These are phyloP conservation scores for Drosophila antonietae DNA, from an alignment of 2,888 invertebrate genomes.

Conservation along the genomic window DNA sequence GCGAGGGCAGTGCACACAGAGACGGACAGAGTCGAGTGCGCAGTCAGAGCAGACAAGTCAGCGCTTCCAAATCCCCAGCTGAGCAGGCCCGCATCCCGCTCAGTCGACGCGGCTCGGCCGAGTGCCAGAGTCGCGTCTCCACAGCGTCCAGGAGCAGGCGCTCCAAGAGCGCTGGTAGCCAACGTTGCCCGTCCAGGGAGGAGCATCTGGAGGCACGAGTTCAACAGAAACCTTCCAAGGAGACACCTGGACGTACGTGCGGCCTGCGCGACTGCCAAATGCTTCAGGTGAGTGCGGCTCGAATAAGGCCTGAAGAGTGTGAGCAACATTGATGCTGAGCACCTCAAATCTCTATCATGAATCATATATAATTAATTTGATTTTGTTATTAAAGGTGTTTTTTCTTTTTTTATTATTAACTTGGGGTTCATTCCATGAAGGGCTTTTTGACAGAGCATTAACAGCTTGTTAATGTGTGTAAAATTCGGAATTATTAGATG, in stretches of 20 bases:
- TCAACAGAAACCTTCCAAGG: slow-evolving; percentile 3
- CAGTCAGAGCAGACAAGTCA: slow-evolving; percentile 29
- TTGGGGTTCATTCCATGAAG: too few relatives aligned
- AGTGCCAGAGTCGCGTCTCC: slow-evolving; percentile 31
- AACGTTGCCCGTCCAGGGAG: slow-evolving; percentile 57
- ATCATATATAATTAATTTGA: too few relatives aligned
- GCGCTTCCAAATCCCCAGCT: slow-evolving; percentile 48
- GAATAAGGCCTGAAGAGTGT: too few relatives aligned
- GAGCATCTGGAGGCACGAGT: not conserved
- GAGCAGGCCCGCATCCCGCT: slow-evolving; percentile 22
- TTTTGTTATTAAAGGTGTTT: too few relatives aligned
- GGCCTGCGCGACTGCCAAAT: slow-evolving; percentile 78
- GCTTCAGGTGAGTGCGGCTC: slow-evolving; percentile 62
- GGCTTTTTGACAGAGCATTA: too few relatives aligned
- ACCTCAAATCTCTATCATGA: too few relatives aligned
- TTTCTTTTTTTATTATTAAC: too few relatives aligned
- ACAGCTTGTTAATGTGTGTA: too few relatives aligned
- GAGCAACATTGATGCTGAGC: too few relatives aligned
- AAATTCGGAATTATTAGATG: too few relatives aligned
- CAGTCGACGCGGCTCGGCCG: slow-evolving; percentile 47
- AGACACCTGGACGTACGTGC: slow-evolving; percentile 32
- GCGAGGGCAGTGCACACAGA: slow-evolving; percentile 43
- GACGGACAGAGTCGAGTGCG: slow-evolving; percentile 1
- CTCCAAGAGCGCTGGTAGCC: slow-evolving; percentile 77
- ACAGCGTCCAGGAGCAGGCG: slow-evolving; percentile 57